Base-by-base conservation (phyloP, 2,113 vertebrate species). In the Gymnarchus niloticus region DNA sequence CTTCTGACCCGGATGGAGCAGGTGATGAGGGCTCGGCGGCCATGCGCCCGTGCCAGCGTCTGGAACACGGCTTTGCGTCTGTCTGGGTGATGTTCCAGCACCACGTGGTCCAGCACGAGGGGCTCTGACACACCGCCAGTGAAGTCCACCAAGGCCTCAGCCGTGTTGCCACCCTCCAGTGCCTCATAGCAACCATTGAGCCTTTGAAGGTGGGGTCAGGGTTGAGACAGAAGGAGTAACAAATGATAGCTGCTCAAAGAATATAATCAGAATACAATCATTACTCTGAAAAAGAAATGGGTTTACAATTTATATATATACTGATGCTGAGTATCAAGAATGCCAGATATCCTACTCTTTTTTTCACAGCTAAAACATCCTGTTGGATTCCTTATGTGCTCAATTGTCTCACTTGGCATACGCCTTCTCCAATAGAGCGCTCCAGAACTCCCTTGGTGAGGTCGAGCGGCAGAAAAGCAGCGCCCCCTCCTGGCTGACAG, bases 141-240 rank as follows among this genome's bases (percentile, higher is more conserved):
- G 88, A 96, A 95, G 88, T 96, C 95, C 2, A 95, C 93, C 78
- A 96, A 90, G 3, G 95, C 95, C 89, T 96, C 95, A 0, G 94
- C 93, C 0, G 95, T 96, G 91, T 95, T 96, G 3, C 95, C 95
- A 17, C 95, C 95, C 59, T 96, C 95, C 81, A 96, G 87, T 3
- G 95, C 95, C 88, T 96, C 95, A 3, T 96, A 96, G 89, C 94
- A 95, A 7, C 95, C 95, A 7, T 95, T 96, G 0, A 96, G 87
- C 85, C 95, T 96, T 37, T 6, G 41, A 78, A 21, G 48, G 23
- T 37, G 56, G 51, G 1, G 61, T 0, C 28, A 3, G 73, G 19
- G 56, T 3, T 48, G 33, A 49, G 25, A 28, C 49, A 54, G 44
- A 54, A 61, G 25, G 21, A 2, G 10, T 21, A 25, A 25, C 37